Base-by-base conservation (phyloP, 2,113 vertebrate species). In the Mormyrus lacerda region DNA sequence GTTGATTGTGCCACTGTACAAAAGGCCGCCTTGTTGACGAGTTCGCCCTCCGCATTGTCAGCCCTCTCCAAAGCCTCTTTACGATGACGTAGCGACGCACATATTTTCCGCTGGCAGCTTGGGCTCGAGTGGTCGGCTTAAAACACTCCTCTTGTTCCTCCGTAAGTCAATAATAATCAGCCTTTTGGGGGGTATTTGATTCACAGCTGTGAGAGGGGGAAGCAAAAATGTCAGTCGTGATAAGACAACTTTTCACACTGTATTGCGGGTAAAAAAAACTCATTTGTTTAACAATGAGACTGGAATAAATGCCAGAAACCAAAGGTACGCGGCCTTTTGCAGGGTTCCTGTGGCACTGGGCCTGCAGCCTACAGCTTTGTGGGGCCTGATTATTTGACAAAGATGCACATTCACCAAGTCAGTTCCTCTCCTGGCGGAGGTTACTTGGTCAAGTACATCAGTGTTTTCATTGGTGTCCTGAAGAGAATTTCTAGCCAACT, bases 401-500 rank as follows among this genome's bases (percentile, higher is more conserved):
- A 93, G 95, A 92, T 58, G 44, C 88, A 91, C 93, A 93, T 94
- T 95, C 92, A 95, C 94, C 15, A 82, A 87, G 89, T 91, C 93
- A 93, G 91, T 86, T 90, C 87, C 90, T 88, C 86, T 91, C 89
- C 91, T 90, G 88, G 15, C 86, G 87, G 87, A 90, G 82, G 90
- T 89, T 83, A 91, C 91, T 91, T 91, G 93, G 94, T 95, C 93
- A 94, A 95, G 94, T 94, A 91, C 91, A 69, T 93, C 93, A 91
- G 88, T 94, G 94, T 95, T 95, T 94, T 94, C 91, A 93, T 92
- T 93, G 91, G 88, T 91, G 39, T 87, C 85, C 90, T 88, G 73
- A 93, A 93, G 92, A 93, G 92, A 91, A 90, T 92, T 93, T 91
- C 15, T 42, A 35, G 35, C 73, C 73, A 79, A 76, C 69, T 76